Evolutionary conservation across 2,797 vertebrate genomes (phyloP), one percentile per base, ranked within the genome.

Genomic region (Megaceryle alcyon): DNA sequence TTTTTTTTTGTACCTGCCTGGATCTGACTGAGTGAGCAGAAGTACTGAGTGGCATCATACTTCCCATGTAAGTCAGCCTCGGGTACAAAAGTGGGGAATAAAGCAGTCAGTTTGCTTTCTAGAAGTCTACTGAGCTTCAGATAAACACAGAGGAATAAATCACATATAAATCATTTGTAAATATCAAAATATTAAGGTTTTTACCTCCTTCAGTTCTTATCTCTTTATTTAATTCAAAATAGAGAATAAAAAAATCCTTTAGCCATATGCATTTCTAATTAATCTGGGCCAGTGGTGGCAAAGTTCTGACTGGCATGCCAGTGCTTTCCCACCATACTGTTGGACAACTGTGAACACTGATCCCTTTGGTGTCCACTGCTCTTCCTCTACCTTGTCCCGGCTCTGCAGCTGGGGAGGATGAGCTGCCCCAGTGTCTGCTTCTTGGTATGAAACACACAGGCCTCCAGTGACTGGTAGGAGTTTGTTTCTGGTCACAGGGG

Each of bases 131-230:
- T 49, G 48, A 87, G 39, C 39, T 68, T 89, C 66, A 92, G 11
- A 77, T 60, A 91, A 89, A 71, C 63, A n/a, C 4, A 19, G 65
- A 77, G 44, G 16, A 65, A 72, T 71, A 49, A 86, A 61, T 51
- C 0, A 0, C 9, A 2, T n/a, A 68, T 41, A 65, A 68, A 90
- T 83, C 9, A 65, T 5, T 29, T 0, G 0, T 33, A n/a, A 65
- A 90, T 49, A 88, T 49, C 82, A 68, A 78, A 94, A 89, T 80
- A 89, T 68, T 77, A 61, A 35, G 46, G 21, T 75, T 94, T 78
- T 78, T 61, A 54, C 7, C 29, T 91, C 71, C 68, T 63, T 64
- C 15, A 23, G 54, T 28, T 54, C 51, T 19, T 18, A 51, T 51
- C 14, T 51, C 9, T 51, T 26, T 51, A 14, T 48, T 14, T 49